Evolutionary conservation across 2,888 invertebrate species (phyloP).

Genomic region (Galeopsomyia nigrocyanea): DNA sequence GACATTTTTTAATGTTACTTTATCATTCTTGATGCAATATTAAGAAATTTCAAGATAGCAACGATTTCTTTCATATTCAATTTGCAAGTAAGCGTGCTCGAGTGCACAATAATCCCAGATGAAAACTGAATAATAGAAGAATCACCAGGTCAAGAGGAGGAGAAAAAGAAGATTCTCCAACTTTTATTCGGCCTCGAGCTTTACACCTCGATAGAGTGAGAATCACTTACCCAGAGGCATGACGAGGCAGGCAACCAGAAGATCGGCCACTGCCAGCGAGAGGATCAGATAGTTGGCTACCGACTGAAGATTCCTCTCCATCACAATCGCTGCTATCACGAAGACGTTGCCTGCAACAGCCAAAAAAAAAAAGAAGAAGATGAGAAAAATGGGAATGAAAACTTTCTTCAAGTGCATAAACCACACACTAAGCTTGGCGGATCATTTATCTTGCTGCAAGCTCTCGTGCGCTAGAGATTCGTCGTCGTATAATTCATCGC

Average conservation of each 20-base stretch:
- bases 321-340: slow-evolving; percentile 91
- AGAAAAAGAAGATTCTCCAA: not conserved
- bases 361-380: not conserved
- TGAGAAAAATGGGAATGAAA: not conserved
- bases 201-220: not conserved
- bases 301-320: slow-evolving; percentile 88
- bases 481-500: not conserved
- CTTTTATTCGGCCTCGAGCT: not conserved
- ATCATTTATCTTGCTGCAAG: not conserved
- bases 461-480: no score
- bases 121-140: no score
- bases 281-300: slow-evolving; percentile 93
- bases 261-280: slow-evolving; percentile 91
- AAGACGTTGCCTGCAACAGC: slow-evolving; percentile 85
- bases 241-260: slow-evolving; percentile 87
- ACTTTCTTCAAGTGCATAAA: not conserved
- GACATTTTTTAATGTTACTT: no score
- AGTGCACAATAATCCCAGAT: no score
- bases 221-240: slow-evolving; percentile 74
- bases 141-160: not conserved
- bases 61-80: no score
- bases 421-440: not conserved
- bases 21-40: no score
- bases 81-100: no score
- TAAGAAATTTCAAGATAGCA: no score